Conservation (phyloP, 2,888 invertebrate species). For the Atethmia centrago region DNA sequence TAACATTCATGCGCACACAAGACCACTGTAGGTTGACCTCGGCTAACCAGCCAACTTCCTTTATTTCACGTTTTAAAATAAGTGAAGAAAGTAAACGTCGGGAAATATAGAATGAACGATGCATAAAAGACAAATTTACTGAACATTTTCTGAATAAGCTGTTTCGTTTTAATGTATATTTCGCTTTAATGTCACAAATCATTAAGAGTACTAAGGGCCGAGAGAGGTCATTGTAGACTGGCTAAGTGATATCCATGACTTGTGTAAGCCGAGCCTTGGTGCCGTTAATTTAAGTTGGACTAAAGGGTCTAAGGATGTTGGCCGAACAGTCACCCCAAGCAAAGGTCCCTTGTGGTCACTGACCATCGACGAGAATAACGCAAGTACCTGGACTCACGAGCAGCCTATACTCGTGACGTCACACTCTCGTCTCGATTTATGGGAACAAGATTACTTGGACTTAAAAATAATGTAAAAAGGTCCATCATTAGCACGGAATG, state of each 20-base stretch:
- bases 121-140: conserved; percentile 29
- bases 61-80: conserved; percentile 77
- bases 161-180: conserved; percentile 34
- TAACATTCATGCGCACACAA: conserved; percentile 71
- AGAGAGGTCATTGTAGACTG: conserved; percentile 74
- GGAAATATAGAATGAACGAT: conserved; percentile 46
- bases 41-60: conserved; percentile 75
- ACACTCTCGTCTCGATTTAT: conserved; percentile 74
- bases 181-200: conserved; percentile 44
- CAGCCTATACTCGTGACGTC: conserved; percentile 81
- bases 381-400: conserved; percentile 82
- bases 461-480: conserved; percentile 54
- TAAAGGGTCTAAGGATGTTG: conserved; percentile 73
- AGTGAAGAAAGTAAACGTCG: conserved; percentile 38
- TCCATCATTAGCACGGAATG: conserved; percentile 51
- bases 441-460: conserved; percentile 64
- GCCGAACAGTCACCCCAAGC: conserved; percentile 88
- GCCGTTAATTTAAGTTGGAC: conserved; percentile 56
- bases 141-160: conserved; percentile 17
- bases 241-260: conserved; percentile 68
- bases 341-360: conserved; percentile 89
- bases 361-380: conserved; percentile 88
- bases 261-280: conserved; percentile 70
- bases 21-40: conserved; percentile 77
- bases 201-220: conserved; percentile 70